Evolutionary conservation across 2,888 invertebrate genomes (phyloP), one percentile per base, ranked within the genome.

Genomic region (Phalera bucephala): DNA sequence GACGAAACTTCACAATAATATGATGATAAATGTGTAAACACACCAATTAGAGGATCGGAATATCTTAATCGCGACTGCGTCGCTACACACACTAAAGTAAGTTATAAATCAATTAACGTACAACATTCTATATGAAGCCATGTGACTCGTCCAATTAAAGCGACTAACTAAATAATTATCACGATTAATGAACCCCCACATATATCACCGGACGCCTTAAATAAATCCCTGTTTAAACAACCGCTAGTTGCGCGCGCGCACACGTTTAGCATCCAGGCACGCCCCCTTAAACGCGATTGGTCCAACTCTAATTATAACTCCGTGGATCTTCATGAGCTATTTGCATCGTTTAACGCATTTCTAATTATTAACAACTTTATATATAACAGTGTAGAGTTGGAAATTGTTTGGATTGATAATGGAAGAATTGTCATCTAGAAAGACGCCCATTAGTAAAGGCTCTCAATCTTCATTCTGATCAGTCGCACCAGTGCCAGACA

Each of bases 161-260:
- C 39, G 66, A 77, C 82, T 76, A 85, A 85, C 88, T 83, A 86
- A 86, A 88, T 89, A 87, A 89, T 86, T 85, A 89, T 85, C 80
- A 83, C 83, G 80, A 89, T 88, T 88, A 87, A 88, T 87, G 85
- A 74, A 57, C 71, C 49, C 56, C 44, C 69, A 51, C 77, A 86
- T 88, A 77, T 74, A 71, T 88, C 87, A 84, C 64, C 41, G 53
- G 60, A 57, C 65, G 56, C 68, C 69, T 69, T 77, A 79, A 84
- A 87, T 88, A 87, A 83, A 80, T 80, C 72, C 75, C 64, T 72
- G 71, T 77, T 82, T 78, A 77, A 82, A 74, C 64, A 50, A 50
- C 64, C 62, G 64, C 61, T 64, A 67, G 62, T 64, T 70, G 65
- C 79, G 76, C 76, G 32, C 44, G 74, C 77, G 81, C 76, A 71